Base-by-base conservation (phyloP, 2,888 invertebrate species). In the Netelia inedita region DNA sequence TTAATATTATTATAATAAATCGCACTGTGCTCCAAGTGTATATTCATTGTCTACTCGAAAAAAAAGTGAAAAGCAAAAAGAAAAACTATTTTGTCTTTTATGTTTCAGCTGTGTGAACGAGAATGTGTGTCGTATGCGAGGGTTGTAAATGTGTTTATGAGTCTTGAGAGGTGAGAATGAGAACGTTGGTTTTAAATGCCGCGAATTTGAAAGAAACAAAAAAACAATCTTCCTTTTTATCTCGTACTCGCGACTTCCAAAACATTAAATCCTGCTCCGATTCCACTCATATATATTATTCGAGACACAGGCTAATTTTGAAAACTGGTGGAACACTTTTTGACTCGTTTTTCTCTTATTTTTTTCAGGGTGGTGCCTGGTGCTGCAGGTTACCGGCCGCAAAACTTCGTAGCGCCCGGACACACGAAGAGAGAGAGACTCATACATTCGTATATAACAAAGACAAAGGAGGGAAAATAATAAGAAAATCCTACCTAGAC, bases 1-100 rank as follows among this genome's bases (percentile, higher is more conserved):
- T 85, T 90, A 90, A 88, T 90, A 89, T 90, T 91, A 90, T 89
- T 89, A 88, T 89, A 93, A 93, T 93, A 93, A 93, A 93, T 90
- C 87, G 90, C 91, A 92, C 89, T 93, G 92, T 91, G 91, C 91
- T 92, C 91, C 90, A 90, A 92, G 89, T 89, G 90, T 90, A 90
- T 88, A 83, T 66, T 85, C 81, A 78, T 83, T 83, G 75, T 83
- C 65, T 76, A 59, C 72, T 78, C 1, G 8, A 35, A 57, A 76
- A 41, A 21, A 61, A n/a, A 28, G 14, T 63, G 23, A 6, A 11
- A 41, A 23, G 35, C 10, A 28, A 9, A 50, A 19, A 43, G 21
- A 63, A 53, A 50, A 1, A 35, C 68, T 16, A 46, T 57, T 53
- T 65, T 63, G 79, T 76, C 87, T 86, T 75, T 85, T 90, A 76